Conservation (phyloP, 2,113 vertebrate genomes). For the Cavia aperea region DNA sequence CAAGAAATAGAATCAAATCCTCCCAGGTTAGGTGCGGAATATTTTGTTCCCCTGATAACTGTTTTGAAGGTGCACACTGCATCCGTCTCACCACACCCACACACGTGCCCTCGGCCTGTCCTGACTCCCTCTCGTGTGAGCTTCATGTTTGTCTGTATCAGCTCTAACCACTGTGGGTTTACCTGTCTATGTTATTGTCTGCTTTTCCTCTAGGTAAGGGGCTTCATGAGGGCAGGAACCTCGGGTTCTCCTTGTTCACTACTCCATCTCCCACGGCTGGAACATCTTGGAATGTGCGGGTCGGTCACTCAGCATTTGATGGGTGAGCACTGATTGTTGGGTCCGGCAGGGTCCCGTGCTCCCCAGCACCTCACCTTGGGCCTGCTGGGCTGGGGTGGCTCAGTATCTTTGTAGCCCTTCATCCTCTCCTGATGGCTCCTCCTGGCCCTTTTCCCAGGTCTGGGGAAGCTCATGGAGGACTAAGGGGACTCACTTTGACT, state of each 20-base stretch:
- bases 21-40: not conserved
- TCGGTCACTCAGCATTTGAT: not conserved
- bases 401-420: not conserved
- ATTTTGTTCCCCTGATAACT: not conserved
- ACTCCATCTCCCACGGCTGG: not conserved
- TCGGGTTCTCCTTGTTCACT: not conserved
- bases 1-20: not conserved
- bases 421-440: not conserved
- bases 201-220: not conserved
- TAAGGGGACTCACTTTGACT: not conserved
- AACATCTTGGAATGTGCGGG: not conserved
- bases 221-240: not conserved
- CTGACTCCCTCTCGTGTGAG: fast-evolving
- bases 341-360: not conserved
- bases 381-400: not conserved
- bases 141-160: fast-evolving
- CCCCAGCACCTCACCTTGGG: not conserved
- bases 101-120: not conserved
- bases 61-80: not conserved
- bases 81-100: no score
- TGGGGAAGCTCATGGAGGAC: fast-evolving
- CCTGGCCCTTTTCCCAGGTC: not conserved
- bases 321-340: not conserved
- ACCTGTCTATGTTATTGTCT: not conserved
- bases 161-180: not conserved